phyloP scores from a whole-genome alignment of 2,797 vertebrate species.

The Liparis tanakae region DNA sequence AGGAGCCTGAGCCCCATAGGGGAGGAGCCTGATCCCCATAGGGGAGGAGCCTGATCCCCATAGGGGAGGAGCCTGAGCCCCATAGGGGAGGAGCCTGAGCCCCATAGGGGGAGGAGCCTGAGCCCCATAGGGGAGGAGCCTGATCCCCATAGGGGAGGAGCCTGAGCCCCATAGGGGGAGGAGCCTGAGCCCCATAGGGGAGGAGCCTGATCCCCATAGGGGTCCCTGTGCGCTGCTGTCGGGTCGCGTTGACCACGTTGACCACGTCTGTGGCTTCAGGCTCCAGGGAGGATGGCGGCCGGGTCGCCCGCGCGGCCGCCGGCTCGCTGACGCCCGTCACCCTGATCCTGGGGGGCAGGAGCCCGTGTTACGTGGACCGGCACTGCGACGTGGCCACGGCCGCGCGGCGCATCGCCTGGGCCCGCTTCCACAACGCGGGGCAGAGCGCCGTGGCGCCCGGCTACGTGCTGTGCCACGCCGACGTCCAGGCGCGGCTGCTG shows the following conservation, averaged over 20 bases:
- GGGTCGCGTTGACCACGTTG: background rate
- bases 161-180: too few species aligned
- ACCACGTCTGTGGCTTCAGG: conserved; percentile 60
- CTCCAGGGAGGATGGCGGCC: conserved; percentile 73
- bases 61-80: too few species aligned
- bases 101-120: too few species aligned
- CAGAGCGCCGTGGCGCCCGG: conserved; percentile 82
- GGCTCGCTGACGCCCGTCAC: conserved; percentile 76
- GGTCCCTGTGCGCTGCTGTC: background rate
- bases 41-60: too few species aligned
- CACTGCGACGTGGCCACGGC: conserved; percentile 75
- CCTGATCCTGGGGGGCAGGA: conserved; percentile 80
- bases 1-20: too few species aligned
- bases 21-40: too few species aligned
- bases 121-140: too few species aligned
- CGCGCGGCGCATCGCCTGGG: conserved; percentile 82
- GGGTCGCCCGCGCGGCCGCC: conserved; percentile 79
- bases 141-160: too few species aligned
- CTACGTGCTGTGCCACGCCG: conserved; percentile 80
- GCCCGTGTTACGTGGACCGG: conserved; percentile 85
- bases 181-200: too few species aligned
- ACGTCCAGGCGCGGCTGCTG: conserved; percentile 67
- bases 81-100: too few species aligned
- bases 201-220: too few species aligned
- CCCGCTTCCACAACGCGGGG: conserved; percentile 83